Evolutionary conservation across 2,113 vertebrate genomes (phyloP), one percentile per base, ranked within the genome.

Genomic region (Xiphophorus hellerii): DNA sequence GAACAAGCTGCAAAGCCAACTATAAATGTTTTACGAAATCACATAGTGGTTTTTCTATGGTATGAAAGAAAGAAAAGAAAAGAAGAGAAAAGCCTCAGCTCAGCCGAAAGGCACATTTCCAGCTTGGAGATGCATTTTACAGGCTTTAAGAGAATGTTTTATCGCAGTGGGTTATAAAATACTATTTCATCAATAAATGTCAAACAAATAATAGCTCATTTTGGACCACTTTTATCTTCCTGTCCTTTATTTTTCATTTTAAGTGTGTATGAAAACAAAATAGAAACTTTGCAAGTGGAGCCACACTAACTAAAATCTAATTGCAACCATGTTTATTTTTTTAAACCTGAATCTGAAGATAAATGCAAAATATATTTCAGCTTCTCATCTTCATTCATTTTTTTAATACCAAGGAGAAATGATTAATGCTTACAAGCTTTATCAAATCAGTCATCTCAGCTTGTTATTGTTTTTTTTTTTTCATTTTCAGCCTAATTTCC

Each of bases 1-100:
- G 91, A 90, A 92, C 90, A 92, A 75, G 87, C 84, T 73, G 89
- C 88, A 90, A 94, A 92, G 93, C 89, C 90, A 90, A 90, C 90
- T 78, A 92, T 94, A 79, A 94, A 91, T 88, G 1, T 85, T 94
- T 92, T 69, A 94, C 67, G 54, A 64, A 85, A 90, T 87, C 25
- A 70, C 74, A 85, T 79, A 48, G 80, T 14, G 70, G 70, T 76
- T 79, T 87, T 88, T 86, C 77, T 91, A 86, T 70, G 79, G 81
- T 76, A 85, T 75, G 63, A 20, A 66, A 74, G 71, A 10, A 35
- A 35, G 33, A 71, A 61, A 77, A 71, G 69, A 63, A 62, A 60
- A 64, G 69, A 77, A 70, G 74, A 66, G 60, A 62, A 62, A 72
- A 80, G 39, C 68, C n/a, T 77, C 15, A 4, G 70, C 71, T 79